Conservation (phyloP, 1,140 invertebrate genomes). For the Aphelenchoides fujianensis region DNA sequence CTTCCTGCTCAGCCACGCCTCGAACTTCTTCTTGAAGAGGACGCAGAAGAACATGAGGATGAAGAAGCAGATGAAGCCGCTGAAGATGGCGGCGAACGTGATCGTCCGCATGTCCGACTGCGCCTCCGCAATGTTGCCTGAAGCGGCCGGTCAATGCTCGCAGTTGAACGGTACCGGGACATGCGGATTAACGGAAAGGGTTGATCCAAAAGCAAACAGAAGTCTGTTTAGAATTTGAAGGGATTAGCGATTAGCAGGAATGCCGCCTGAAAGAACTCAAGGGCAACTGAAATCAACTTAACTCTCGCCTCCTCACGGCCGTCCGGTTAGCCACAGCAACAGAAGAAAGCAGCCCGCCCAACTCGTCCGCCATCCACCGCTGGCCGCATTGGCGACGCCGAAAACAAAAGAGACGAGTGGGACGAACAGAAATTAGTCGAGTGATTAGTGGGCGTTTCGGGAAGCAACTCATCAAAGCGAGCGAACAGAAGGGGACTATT, state of each 20-base stretch:
- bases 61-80: constrained; percentile 57
- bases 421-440: not conserved
- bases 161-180: too few species aligned
- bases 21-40: constrained; percentile 59
- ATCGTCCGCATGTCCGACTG: constrained; percentile 49
- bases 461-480: constrained; percentile 1
- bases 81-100: constrained; percentile 52
- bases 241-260: not conserved
- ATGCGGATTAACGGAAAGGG: not conserved
- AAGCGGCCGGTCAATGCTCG: constrained; percentile 2
- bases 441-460: not conserved
- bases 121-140: constrained; percentile 51
- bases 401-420: not conserved
- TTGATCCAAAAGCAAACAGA: constrained; percentile 8
- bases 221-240: not conserved
- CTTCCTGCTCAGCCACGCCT: constrained; percentile 47
- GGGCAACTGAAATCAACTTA: constrained; percentile 18
- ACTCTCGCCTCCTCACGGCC: not conserved
- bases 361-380: not conserved
- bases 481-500: not conserved
- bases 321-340: not conserved
- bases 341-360: not conserved
- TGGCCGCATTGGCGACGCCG: not conserved
- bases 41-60: constrained; percentile 58
- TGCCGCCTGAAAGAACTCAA: constrained; percentile 6